These are phyloP conservation scores for Gymnobelideus leadbeateri DNA, from an alignment of 2,113 vertebrate species.

Conservation along the genomic window DNA sequence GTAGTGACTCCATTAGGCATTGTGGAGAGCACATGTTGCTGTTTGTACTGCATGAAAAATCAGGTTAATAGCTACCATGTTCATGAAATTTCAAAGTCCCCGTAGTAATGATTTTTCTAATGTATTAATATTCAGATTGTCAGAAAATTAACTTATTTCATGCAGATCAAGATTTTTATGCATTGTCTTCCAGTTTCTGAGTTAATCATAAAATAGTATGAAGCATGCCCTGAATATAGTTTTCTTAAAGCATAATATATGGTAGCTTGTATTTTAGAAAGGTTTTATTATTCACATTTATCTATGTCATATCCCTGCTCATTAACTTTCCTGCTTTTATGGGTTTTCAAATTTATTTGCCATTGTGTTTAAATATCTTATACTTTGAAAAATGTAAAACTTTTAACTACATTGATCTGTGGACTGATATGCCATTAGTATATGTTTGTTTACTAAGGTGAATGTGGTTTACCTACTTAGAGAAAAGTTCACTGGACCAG, in stretches of 20 bases:
- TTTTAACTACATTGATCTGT: neutral
- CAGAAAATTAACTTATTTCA: slow-evolving; percentile 61
- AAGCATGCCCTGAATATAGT: neutral
- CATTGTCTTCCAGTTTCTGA: slow-evolving; percentile 41
- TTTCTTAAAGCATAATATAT: neutral
- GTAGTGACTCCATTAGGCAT: slow-evolving; percentile 83
- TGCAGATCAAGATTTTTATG: slow-evolving; percentile 56
- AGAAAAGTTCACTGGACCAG: neutral
- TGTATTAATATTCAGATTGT: slow-evolving; percentile 70
- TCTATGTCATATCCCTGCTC: slow-evolving; percentile 1
- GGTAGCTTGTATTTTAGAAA: neutral
- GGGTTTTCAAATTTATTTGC: slow-evolving; percentile 7
- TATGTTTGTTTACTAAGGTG: neutral
- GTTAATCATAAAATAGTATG: neutral
- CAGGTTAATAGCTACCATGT: slow-evolving; percentile 67
- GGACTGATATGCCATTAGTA: neutral
- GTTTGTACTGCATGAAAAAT: slow-evolving; percentile 74
- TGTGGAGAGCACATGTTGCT: slow-evolving; percentile 74
- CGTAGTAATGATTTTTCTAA: slow-evolving; percentile 70
- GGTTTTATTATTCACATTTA: slow-evolving; percentile 38
- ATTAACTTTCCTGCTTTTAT: neutral
- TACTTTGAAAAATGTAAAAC: slow-evolving; percentile 9
- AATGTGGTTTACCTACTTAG: neutral
- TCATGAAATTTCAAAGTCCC: slow-evolving; percentile 71
- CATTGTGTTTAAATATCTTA: slow-evolving; percentile 14